A percentile compares a stretch with the other conserved stretches of the same genome.
These are phyloP conservation scores for Merops nubicus DNA, from an alignment of 2,113 vertebrate genomes.

Conservation along the genomic window DNA sequence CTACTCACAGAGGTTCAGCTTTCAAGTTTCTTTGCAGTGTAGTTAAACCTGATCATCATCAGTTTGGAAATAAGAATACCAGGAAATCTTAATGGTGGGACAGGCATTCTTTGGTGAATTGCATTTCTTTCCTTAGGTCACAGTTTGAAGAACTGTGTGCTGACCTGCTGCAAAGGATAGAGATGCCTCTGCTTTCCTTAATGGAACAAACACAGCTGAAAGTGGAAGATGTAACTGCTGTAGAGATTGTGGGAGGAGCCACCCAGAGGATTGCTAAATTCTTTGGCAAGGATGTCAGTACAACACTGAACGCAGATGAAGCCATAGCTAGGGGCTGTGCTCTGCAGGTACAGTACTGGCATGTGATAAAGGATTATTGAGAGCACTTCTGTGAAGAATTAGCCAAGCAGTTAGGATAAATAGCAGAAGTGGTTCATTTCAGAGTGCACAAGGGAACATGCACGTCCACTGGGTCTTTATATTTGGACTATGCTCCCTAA, in stretches of 20 bases:
- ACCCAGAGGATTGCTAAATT: slow-evolving; percentile 81
- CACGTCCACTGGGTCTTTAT: background rate
- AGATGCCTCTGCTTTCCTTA: slow-evolving; percentile 69
- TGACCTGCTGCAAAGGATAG: slow-evolving; percentile 78
- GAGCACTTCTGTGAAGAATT: background rate
- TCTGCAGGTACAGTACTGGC: slow-evolving; percentile 72
- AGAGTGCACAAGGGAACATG: background rate
- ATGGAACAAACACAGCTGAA: slow-evolving; percentile 78
- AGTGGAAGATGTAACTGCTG: slow-evolving; percentile 75
- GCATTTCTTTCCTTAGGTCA: slow-evolving; percentile 49
- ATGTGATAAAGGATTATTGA: background rate
- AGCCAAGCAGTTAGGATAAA: background rate
- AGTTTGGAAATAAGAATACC: background rate
- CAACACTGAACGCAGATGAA: slow-evolving; percentile 85
- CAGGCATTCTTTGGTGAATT: background rate
- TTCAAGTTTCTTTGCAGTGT: background rate
- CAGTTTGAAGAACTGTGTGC: slow-evolving; percentile 83
- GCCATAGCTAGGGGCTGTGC: slow-evolving; percentile 83
- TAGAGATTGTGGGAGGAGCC: slow-evolving; percentile 84
- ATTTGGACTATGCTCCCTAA: background rate
- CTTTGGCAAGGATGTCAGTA: slow-evolving; percentile 82
- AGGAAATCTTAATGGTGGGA: background rate
- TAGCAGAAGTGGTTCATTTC: background rate
- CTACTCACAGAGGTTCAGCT: background rate
- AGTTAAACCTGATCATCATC: background rate